Base-by-base conservation (phyloP, 2,113 vertebrate species). In the Synchiropus splendidus region DNA sequence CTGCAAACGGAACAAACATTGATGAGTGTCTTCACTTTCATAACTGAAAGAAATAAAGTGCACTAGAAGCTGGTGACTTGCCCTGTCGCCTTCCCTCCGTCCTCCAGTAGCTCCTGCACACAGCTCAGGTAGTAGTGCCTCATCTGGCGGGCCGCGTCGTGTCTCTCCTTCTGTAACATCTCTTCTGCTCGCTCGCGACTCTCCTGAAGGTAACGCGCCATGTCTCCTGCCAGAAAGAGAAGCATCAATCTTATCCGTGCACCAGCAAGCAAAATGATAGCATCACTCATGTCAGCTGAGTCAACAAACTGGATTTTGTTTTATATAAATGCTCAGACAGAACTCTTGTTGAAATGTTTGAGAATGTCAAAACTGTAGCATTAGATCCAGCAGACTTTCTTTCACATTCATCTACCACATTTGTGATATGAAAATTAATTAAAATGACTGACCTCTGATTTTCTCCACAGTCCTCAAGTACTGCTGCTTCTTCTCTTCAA, bases 401-500 rank as follows among this genome's bases (percentile, higher is more conserved):
- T n/a, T n/a, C n/a, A n/a, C n/a, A n/a, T n/a, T n/a, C n/a, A n/a
- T n/a, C n/a, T n/a, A n/a, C n/a, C n/a, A n/a, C n/a, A n/a, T n/a
- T n/a, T n/a, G n/a, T n/a, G n/a, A n/a, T n/a, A n/a, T n/a, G n/a
- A n/a, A n/a, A n/a, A n/a, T n/a, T n/a, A n/a, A n/a, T n/a, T n/a
- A n/a, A n/a, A n/a, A n/a, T n/a, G 2, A 46, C 75, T 12, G n/a
- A 97, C 95, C 79, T 74, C 89, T 89, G 64, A 98, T 98, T 80
- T 92, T 97, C 63, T 84, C 84, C 13, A 94, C 89, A 40, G 92
- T 88, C 59, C 66, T 86, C 67, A 92, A 74, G 54, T 97, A 98
- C 57, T 92, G 93, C 54, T 85, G 85, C 48, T 90, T 91, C 81
- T 97, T 89, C 74, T 97, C 91, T 69, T 91, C 88, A 18, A 98